These are phyloP conservation scores for Oscheius sp. DNA, from an alignment of 2,888 invertebrate species.

Conservation along the genomic window DNA sequence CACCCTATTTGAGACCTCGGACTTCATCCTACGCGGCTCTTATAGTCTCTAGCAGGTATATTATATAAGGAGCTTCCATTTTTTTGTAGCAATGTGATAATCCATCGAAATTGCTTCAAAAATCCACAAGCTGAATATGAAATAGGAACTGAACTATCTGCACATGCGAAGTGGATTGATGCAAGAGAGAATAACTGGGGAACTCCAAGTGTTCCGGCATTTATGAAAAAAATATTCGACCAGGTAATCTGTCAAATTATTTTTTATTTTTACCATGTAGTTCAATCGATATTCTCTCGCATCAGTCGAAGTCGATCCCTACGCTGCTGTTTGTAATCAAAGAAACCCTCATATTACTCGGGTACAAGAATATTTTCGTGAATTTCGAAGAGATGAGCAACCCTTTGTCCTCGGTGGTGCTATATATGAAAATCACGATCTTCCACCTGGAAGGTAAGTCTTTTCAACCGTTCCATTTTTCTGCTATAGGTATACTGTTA, in stretches of 20 bases:
- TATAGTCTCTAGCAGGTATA: constrained; percentile 78
- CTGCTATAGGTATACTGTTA: constrained; percentile 81
- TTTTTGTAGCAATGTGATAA: constrained; percentile 82
- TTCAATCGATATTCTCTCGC: constrained; percentile 89
- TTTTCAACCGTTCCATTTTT: no score
- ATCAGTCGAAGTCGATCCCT: constrained; percentile 87
- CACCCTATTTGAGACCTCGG: constrained; percentile 84
- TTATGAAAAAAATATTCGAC: constrained; percentile 73
- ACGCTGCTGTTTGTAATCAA: constrained; percentile 86
- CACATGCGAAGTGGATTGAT: constrained; percentile 91
- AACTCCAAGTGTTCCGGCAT: constrained; percentile 54
- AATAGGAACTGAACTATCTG: constrained; percentile 91
- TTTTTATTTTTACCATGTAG: constrained; percentile 35
- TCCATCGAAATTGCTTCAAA: constrained; percentile 84
- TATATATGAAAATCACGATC: constrained; percentile 82
- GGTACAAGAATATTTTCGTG: constrained; percentile 60
- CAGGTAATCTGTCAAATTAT: constrained; percentile 44
- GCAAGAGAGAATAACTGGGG: constrained; percentile 95
- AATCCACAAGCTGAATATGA: constrained; percentile 91
- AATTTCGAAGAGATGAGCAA: constrained; percentile 63
- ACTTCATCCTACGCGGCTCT: constrained; percentile 91
- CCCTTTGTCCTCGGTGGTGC: constrained; percentile 77
- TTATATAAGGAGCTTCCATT: background rate
- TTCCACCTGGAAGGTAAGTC: constrained; percentile 76
- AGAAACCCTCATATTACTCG: constrained; percentile 82